A percentile compares a stretch with the other conserved stretches of the same genome.
Evolutionary conservation across 1,140 invertebrate genomes (phyloP).

Genomic region (Rhagoletis zephyria): DNA sequence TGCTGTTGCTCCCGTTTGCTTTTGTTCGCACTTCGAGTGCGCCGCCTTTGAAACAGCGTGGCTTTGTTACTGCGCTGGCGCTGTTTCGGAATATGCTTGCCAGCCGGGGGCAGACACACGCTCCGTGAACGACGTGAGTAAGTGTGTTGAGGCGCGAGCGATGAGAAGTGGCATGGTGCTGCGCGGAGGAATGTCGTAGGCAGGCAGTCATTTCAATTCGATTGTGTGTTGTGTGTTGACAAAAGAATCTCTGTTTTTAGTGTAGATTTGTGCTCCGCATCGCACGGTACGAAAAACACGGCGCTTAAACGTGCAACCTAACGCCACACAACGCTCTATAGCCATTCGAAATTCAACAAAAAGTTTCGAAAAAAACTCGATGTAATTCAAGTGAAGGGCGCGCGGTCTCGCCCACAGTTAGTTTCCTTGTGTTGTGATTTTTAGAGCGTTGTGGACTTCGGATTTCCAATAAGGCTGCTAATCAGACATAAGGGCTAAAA

Average conservation of each 20-base stretch:
- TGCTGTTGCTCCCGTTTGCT: not conserved
- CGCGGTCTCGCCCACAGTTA: not conserved
- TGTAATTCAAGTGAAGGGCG: not conserved
- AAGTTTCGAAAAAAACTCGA: not conserved
- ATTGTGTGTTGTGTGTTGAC: conserved; percentile 57
- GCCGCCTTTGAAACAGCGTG: not conserved
- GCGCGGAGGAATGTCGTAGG: conserved; percentile 35
- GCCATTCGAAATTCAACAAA: not conserved
- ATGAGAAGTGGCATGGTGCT: conserved; percentile 5
- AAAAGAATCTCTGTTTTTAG: conserved; percentile 67
- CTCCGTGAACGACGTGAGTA: not conserved
- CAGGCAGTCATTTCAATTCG: conserved; percentile 12
- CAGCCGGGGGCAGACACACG: not conserved
- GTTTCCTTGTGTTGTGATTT: too few species aligned
- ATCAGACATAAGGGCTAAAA: too few species aligned
- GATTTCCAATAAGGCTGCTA: too few species aligned
- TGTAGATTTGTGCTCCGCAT: conserved; percentile 72
- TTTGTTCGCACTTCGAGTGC: conserved; percentile 29
- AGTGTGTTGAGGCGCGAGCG: conserved; percentile 18
- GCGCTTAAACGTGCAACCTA: not conserved
- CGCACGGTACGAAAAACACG: conserved; percentile 65
- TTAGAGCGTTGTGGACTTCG: too few species aligned
- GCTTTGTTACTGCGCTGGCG: not conserved
- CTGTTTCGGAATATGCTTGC: not conserved
- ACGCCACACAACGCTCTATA: not conserved